Evolutionary conservation across 2,888 invertebrate genomes (phyloP).

Genomic region (Pollenia amentaria): DNA sequence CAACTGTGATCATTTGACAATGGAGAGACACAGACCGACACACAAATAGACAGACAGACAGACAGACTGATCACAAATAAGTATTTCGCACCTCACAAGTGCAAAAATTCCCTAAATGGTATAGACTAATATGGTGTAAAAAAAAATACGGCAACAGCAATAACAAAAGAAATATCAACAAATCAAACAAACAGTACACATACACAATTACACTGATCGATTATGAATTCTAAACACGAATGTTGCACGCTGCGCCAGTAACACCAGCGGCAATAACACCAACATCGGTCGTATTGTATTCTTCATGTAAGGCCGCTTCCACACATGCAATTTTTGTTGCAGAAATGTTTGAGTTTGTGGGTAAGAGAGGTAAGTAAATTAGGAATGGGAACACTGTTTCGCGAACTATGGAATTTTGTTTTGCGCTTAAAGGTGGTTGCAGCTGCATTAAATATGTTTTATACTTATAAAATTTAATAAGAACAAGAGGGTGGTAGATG

Average conservation of each 20-base stretch:
- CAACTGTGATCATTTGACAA: slow-evolving; percentile 46
- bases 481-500: too few species aligned
- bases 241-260: slow-evolving; percentile 74
- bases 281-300: neutral
- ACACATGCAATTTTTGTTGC: too few species aligned
- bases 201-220: slow-evolving; percentile 73
- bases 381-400: too few species aligned
- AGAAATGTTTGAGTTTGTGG: too few species aligned
- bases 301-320: too few species aligned
- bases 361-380: too few species aligned
- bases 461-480: too few species aligned
- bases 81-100: slow-evolving; percentile 72
- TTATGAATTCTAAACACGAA: slow-evolving; percentile 81
- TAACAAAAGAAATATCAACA: slow-evolving; percentile 13
- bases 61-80: slow-evolving; percentile 57
- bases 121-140: slow-evolving; percentile 61
- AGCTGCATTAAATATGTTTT: too few species aligned
- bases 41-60: slow-evolving; percentile 21
- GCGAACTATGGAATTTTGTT: too few species aligned
- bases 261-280: slow-evolving; percentile 53
- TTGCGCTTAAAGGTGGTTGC: too few species aligned
- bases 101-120: slow-evolving; percentile 72
- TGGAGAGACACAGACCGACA: slow-evolving; percentile 43
- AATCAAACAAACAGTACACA: slow-evolving; percentile 18
- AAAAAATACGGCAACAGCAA: slow-evolving; percentile 46